phyloP scores from a whole-genome alignment of 35 echinoderm and acorn worm genomes.

The Heliocidaris tuberculata region DNA sequence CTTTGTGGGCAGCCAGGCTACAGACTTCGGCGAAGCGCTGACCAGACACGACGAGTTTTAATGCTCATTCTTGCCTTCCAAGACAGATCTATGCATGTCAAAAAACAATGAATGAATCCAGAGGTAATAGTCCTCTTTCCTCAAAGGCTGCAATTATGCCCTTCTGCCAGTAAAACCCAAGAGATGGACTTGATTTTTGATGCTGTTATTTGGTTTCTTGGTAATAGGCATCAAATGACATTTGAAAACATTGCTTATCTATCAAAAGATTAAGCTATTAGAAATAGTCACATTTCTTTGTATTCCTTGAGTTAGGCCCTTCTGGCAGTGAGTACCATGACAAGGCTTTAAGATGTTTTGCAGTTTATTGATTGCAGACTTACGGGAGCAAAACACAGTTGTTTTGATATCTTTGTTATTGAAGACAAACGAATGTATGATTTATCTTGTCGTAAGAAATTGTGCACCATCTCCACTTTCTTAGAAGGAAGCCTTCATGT shows the following conservation, averaged over 20 bases:
- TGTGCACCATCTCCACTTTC: not conserved
- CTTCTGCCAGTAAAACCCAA: not conserved
- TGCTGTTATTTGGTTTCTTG: not conserved
- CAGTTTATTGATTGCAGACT: not conserved
- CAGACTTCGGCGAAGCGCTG: conserved; percentile 95
- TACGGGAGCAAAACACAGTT: not conserved
- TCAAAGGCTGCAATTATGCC: not conserved
- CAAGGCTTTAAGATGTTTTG: not conserved
- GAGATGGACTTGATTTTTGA: not conserved
- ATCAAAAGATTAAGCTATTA: not conserved
- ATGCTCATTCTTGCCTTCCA: conserved; percentile 19
- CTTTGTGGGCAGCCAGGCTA: conserved; percentile 95
- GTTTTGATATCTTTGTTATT: not conserved
- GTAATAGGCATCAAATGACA: not conserved
- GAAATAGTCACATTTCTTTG: not conserved
- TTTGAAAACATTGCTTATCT: not conserved
- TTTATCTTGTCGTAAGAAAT: not conserved
- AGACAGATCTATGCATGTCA: not conserved
- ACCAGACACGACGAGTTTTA: conserved; percentile 98
- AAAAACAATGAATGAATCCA: not conserved
- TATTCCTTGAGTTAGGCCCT: not conserved
- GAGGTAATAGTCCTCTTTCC: not conserved
- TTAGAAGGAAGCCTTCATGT: not conserved
- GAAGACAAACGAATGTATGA: not conserved
- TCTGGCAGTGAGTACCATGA: not conserved